These are phyloP conservation scores for Lepidochrysops patricia DNA, from an alignment of 2,888 invertebrate genomes.

Conservation along the genomic window DNA sequence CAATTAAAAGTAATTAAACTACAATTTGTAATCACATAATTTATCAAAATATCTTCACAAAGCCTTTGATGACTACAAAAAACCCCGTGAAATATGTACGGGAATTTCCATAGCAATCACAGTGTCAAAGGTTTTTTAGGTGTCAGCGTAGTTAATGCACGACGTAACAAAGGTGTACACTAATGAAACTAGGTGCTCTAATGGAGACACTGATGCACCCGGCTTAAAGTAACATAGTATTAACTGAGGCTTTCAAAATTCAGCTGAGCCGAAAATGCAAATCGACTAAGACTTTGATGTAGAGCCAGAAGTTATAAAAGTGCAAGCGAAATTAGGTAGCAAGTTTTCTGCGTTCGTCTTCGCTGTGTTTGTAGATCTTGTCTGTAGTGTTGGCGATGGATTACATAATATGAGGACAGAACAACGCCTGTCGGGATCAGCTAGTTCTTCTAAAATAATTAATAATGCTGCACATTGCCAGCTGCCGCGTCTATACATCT, in stretches of 20 bases:
- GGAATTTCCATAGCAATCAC: conserved; percentile 16
- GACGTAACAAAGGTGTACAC: conserved; percentile 13
- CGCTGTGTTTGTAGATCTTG: no score
- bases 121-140: conserved; percentile 12
- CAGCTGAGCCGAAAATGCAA: neutral
- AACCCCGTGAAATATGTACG: conserved; percentile 5
- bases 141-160: conserved; percentile 13
- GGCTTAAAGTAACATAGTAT: conserved; percentile 1
- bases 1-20: no score
- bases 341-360: no score
- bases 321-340: neutral
- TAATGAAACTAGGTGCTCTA: conserved; percentile 27
- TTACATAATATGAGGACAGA: no score
- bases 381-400: no score
- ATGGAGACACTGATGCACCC: conserved; percentile 23
- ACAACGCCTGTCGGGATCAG: no score
- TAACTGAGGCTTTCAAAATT: neutral
- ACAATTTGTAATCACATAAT: neutral
- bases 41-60: neutral
- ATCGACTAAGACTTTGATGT: neutral
- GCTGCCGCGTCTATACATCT: neutral
- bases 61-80: neutral
- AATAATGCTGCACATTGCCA: neutral
- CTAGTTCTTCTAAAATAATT: neutral
- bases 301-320: neutral